phyloP scores from a whole-genome alignment of 53 echinoderm and acorn worm species.

The Echinometra lucunter region DNA sequence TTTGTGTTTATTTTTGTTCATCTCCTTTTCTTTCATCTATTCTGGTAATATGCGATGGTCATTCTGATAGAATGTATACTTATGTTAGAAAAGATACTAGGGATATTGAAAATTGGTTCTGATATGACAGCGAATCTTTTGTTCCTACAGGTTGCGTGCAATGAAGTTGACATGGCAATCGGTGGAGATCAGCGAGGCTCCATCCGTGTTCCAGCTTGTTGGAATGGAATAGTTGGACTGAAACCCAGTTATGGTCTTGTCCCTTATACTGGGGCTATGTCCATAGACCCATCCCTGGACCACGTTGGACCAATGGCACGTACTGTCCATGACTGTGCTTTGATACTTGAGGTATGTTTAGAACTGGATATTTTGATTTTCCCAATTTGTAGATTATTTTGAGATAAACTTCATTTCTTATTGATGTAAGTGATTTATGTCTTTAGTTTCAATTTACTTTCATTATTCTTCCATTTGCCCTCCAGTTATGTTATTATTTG shows the following conservation, averaged over 20 bases:
- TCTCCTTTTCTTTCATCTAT: no score
- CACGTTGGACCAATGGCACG: conserved; percentile 85
- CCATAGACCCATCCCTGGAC: conserved; percentile 75
- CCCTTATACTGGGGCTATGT: conserved; percentile 83
- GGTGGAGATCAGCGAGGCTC: conserved; percentile 90
- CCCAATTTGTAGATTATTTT: not conserved
- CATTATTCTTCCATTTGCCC: not conserved
- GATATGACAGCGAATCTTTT: no score
- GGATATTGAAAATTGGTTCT: no score
- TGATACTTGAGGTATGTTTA: conserved; percentile 81
- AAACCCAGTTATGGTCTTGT: conserved; percentile 84
- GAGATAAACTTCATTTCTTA: not conserved
- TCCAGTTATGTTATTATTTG: not conserved
- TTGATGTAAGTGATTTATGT: not conserved
- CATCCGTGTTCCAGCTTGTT: conserved; percentile 78
- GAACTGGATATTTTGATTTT: not conserved
- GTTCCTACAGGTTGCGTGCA: conserved; percentile 72
- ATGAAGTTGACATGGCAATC: conserved; percentile 85
- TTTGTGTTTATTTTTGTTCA: no score
- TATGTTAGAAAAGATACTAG: no score
- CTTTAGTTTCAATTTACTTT: not conserved
- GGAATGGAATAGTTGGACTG: conserved; percentile 83
- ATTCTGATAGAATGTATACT: no score
- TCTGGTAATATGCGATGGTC: no score
- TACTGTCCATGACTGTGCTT: conserved; percentile 85